Evolutionary conservation across 2,888 invertebrate species (phyloP), one percentile per base, ranked within the genome.

Genomic region (Meliscaeva auricollis): DNA sequence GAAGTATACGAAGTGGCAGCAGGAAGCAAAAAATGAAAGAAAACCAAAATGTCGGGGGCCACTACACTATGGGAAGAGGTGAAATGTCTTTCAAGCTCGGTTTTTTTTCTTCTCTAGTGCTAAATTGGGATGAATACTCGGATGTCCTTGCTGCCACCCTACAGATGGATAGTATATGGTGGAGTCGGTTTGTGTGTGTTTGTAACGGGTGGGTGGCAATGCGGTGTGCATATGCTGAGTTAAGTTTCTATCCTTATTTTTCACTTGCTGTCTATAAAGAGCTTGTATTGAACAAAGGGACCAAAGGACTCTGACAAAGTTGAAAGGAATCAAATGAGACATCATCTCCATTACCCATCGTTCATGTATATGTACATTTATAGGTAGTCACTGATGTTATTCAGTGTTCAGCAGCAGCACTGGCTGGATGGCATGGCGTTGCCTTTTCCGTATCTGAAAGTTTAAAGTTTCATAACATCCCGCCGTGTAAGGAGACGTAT

Each of bases 291-390:
- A 81, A 85, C 77, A 77, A 83, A 78, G 73, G 68, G 54, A 73
- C 77, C 64, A 73, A 85, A 85, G 73, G 81, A 81, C 85, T 73
- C 85, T 81, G 73, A 81, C 80, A 85, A 85, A 85, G 85, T 85
- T 85, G 81, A 85, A 85, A 85, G 85, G 85, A 85, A 85, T 85
- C 85, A 81, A 85, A 85, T 80, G 85, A 85, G 85, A 81, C 85
- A 85, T 85, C 85, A 85, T 85, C 81, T 75, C 56, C 75, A 66
- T 66, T 56, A 75, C 75, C 66, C 75, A 64, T 75, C 75, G 20
- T 62, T 62, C 62, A 50, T 62, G 66, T 38, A 38, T 74, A 56
- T 26, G 15, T 69, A 76, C 35, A 26, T 46, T 22, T 60, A 11
- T 22, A 22, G 13, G 3, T 62, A 46, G 17, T 60, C 58, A 32